Evolutionary conservation across 2,888 invertebrate species (phyloP), one percentile per base, ranked within the genome.

Genomic region (Gordius sp.): DNA sequence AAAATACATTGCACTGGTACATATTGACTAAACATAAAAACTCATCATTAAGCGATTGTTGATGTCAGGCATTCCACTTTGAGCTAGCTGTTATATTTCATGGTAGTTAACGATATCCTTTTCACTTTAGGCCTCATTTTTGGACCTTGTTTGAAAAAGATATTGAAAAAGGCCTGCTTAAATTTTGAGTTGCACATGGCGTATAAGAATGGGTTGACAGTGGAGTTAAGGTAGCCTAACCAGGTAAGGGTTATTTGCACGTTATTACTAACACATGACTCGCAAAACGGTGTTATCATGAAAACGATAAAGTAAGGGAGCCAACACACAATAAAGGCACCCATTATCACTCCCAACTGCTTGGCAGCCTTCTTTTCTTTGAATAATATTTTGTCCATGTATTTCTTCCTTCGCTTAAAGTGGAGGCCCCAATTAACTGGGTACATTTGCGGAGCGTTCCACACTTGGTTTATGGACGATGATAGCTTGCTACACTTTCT

Each of bases 301-400:
- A 75, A 75, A 2, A 74, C 65, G 39, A 72, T 69, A 63, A 75
- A 75, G 64, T 76, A 75, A n/a, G 75, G 75, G 26, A 75, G 66
- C 70, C 75, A 75, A 63, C 75, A 75, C 57, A 74, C 64, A 1
- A 75, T 70, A 62, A 76, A 75, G 1, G 74, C 75, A 23, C 74
- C 74, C 64, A 75, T 72, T 57, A 75, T 75, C 16, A 75, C 74
- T 1, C 75, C 75, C 2, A 75, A 66, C 59, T 76, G 75, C 41
- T 73, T 67, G 1, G 75, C 75, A 2, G 75, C 75, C 61, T 75
- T 72, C 57, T 71, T 68, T 59, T 71, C 69, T 52, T 67, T 67
- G 39, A 65, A 60, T 23, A 66, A 65, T 0, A 72, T 16, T 8
- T 16, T 24, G 26, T 13, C 27, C 16, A 8, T 24, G 25, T 54